These are phyloP conservation scores for Prorops nasuta DNA, from an alignment of 1,140 invertebrate species.

Conservation along the genomic window DNA sequence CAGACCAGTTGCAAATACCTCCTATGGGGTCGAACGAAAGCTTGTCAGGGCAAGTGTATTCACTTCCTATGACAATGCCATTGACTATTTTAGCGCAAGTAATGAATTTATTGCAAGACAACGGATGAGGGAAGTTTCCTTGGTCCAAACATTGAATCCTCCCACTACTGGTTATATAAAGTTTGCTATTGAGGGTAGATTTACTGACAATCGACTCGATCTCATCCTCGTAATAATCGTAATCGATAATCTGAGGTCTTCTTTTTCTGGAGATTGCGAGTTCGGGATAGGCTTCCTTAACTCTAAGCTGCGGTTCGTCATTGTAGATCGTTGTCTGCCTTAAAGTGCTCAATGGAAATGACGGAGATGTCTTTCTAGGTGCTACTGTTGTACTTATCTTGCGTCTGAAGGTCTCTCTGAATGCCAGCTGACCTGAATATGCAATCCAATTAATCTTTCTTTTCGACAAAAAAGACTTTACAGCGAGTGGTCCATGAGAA, in stretches of 20 bases:
- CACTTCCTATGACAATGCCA: conserved; percentile 74
- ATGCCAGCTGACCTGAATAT: conserved; percentile 38
- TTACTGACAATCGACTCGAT: conserved; percentile 59
- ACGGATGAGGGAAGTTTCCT: conserved; percentile 85
- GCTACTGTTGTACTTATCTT: conserved; percentile 53
- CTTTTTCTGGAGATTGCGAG: conserved; percentile 38
- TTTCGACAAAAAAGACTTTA: too few relatives aligned
- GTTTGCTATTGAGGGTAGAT: conserved; percentile 60
- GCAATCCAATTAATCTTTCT: too few relatives aligned
- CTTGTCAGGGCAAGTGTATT: conserved; percentile 81
- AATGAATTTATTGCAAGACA: conserved; percentile 85
- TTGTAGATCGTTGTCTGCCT: conserved; percentile 29
- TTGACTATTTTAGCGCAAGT: conserved; percentile 80
- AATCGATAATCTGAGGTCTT: conserved; percentile 55
- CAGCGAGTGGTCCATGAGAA: too few relatives aligned
- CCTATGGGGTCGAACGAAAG: conserved; percentile 84
- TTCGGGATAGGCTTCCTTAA: conserved; percentile 32
- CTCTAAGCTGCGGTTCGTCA: conserved; percentile 35
- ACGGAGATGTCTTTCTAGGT: conserved; percentile 41
- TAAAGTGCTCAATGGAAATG: conserved; percentile 24
- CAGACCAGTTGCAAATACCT: conserved; percentile 86
- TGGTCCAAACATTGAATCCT: conserved; percentile 78
- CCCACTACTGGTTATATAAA: conserved; percentile 58
- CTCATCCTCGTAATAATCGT: conserved; percentile 70
- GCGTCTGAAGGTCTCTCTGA: conserved; percentile 49